Evolutionary conservation across 2,888 invertebrate species (phyloP).

Genomic region (Tipula lateralis): DNA sequence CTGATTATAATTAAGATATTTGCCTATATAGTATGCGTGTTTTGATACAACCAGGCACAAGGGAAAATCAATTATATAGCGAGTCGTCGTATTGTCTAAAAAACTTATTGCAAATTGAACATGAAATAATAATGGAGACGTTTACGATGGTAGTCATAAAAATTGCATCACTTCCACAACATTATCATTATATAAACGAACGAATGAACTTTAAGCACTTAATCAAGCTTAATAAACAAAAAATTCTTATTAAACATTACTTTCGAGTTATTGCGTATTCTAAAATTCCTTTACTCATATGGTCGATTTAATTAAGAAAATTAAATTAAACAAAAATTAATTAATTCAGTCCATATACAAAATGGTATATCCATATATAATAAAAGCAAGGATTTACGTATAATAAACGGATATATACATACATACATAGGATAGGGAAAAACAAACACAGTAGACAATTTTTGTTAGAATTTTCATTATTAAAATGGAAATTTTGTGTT

Average conservation of each 20-base stretch:
- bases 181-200: not conserved
- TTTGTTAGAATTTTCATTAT: not conserved
- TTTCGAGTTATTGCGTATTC: not conserved
- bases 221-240: not conserved
- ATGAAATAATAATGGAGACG: not conserved
- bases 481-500: not conserved
- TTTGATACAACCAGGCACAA: not conserved
- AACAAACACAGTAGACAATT: not conserved
- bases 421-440: not conserved
- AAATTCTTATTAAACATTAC: not conserved
- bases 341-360: not conserved
- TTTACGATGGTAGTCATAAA: not conserved
- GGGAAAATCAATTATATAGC: not conserved
- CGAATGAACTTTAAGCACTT: not conserved
- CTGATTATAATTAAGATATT: not conserved
- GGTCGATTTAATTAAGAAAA: constrained; percentile 9
- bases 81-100: not conserved
- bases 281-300: not conserved
- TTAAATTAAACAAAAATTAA: not conserved
- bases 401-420: not conserved
- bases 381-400: not conserved
- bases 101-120: not conserved
- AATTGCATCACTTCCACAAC: not conserved
- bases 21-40: not conserved
- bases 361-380: not conserved